Base-by-base conservation (phyloP, 2,797 vertebrate genomes). In the Malacoctenus gilli region DNA sequence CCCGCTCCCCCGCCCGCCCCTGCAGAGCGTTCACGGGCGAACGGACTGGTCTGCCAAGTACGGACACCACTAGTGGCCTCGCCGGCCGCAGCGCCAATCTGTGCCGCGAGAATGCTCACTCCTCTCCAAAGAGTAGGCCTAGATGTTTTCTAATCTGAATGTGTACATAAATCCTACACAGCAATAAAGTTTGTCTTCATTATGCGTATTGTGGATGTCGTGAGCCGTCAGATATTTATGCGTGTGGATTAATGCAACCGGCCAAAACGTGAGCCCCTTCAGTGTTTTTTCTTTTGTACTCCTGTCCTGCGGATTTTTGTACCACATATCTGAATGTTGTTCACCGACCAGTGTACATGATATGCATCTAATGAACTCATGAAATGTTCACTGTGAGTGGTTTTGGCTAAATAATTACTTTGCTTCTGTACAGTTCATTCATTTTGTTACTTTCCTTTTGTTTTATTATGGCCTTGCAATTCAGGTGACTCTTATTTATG, bases 1-100 rank as follows among this genome's bases (percentile, higher is more conserved):
- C 22, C 43, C 93, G 19, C 57, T 93, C 78, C 91, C 94, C 1
- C 83, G 83, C 21, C 92, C 92, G 0, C 88, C 93, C 0, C 72
- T 89, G 0, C 94, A 95, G 68, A 91, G 91, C 0, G 77, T 97
- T 67, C 95, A 95, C 0, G 94, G 95, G 15, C 92, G 94, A 18
- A 88, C 92, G 1, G 95, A 97, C 89, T 98, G 96, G 96, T 90
- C 93, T 66, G 93, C 94, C 2, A 98, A 98, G 91, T 97, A 98
- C 0, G 83, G 93, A 77, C 93, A 89, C 75, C 92, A 90, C 61
- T 97, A 93, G 94, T 73, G 79, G 72, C 84, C 64, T 75, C 48
- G 2, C 14, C 16, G 48, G 64, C 4, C 5, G 25, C 25, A 63
- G 73, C 63, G 60, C 43, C 10, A n/a, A 66, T 21, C 35, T 38